Evolutionary conservation across 2,113 vertebrate genomes (phyloP).

Genomic region (Menura novaehollandiae): DNA sequence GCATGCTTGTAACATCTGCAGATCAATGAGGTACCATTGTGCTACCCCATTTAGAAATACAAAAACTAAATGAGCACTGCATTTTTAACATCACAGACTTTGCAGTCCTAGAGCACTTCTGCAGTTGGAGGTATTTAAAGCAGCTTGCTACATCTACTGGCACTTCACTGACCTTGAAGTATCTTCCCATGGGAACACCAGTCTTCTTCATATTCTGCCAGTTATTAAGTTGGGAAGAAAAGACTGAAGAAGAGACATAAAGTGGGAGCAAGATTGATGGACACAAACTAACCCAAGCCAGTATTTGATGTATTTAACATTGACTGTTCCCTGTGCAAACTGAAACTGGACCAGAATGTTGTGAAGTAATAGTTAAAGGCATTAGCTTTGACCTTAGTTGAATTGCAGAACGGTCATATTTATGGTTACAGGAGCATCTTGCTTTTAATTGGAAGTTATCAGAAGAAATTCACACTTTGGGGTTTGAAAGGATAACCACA

Average conservation of each 20-base stretch:
- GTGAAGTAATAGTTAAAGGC: background rate
- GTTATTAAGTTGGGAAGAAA: background rate
- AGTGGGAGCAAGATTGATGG: background rate
- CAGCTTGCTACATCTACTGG: background rate
- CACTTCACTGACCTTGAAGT: background rate
- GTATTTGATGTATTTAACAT: background rate
- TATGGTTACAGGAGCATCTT: background rate
- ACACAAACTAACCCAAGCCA: background rate
- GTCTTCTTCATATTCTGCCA: background rate
- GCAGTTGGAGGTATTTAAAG: background rate
- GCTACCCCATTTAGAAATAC: background rate
- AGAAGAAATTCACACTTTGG: background rate
- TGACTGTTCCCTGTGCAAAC: background rate
- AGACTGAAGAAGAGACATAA: background rate
- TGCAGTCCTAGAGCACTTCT: background rate
- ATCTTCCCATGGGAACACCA: background rate
- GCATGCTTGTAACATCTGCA: background rate
- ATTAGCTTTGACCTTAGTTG: background rate
- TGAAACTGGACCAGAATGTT: background rate
- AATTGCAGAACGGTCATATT: background rate
- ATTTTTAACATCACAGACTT: background rate
- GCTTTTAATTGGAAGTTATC: background rate
- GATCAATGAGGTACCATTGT: background rate
- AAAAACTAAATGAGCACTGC: background rate
- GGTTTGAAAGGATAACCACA: background rate